Base-by-base conservation (phyloP, 2,797 vertebrate species). In the Epinephelus awoara region DNA sequence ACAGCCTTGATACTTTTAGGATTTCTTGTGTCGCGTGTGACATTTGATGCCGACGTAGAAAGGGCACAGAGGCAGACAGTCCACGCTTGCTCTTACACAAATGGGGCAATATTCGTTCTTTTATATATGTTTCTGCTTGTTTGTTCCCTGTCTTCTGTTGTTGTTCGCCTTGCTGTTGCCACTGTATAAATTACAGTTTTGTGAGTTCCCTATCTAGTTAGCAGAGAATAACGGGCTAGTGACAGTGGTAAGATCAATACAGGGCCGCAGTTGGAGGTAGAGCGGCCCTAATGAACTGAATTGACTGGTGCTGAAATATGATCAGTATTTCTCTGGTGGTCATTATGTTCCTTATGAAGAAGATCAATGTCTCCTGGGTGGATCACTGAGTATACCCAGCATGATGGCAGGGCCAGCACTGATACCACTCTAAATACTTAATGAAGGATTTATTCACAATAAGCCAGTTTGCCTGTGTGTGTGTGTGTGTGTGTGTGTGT, bases 271-370 rank as follows among this genome's bases (percentile, higher is more conserved):
- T 89, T 85, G 92, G 94, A 93, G 91, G 88, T 80, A 89, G 86
- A 93, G 86, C 65, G 61, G 77, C 82, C 88, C 85, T 95, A 94
- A 95, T 95, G 91, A 95, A 92, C 91, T 83, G 71, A 92, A 94
- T 93, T 92, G 94, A 93, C 91, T 91, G 77, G 71, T 72, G 84
- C 91, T 93, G 92, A 94, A 95, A 94, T 95, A 94, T 95, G 94
- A 95, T 94, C 93, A 90, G 92, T 90, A 90, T 94, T 94, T 94
- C 92, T 92, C 87, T 89, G 89, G 86, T 89, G 93, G 92, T 94
- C 92, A 93, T 96, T 95, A 95, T 89, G 91, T 93, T 93, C 77
- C 90, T 94, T 91, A 91, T 93, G 92, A 94, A 85, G 86, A 94
- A 92, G 94, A 95, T 96, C 95, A 94, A 95, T 95, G 93, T 93